Conservation (phyloP, 2,888 invertebrate species). For the Opisthograptis luteolata region DNA sequence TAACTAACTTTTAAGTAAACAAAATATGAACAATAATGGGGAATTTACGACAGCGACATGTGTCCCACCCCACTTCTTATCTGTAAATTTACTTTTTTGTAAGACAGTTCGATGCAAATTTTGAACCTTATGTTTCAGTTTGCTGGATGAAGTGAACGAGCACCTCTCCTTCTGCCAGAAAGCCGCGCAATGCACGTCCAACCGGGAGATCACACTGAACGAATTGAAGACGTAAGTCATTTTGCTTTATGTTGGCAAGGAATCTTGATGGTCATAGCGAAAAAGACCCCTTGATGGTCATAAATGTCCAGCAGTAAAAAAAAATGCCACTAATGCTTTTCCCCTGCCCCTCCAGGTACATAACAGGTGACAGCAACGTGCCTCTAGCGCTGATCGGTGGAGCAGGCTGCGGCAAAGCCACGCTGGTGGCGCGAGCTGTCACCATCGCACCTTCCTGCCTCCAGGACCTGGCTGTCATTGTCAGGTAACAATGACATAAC, state of each 20-base stretch:
- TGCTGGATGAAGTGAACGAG: slow-evolving; percentile 88
- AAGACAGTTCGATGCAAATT: too few species aligned
- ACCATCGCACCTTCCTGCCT: slow-evolving; percentile 86
- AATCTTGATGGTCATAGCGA: too few species aligned
- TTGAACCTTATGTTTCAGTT: too few species aligned
- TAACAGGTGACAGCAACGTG: slow-evolving; percentile 83
- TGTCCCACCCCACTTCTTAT: background rate
- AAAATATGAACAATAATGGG: too few species aligned
- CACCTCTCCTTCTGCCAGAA: slow-evolving; percentile 89
- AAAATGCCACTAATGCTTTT: too few species aligned
- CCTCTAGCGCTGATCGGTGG: slow-evolving; percentile 91
- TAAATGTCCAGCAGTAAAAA: too few species aligned
- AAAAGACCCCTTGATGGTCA: too few species aligned
- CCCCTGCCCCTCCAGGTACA: slow-evolving; percentile 78
- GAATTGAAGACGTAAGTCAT: slow-evolving; percentile 88
- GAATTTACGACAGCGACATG: too few species aligned
- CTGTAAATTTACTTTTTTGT: background rate
- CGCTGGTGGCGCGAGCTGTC: slow-evolving; percentile 89
- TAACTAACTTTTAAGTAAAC: too few species aligned
- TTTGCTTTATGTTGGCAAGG: too few species aligned
- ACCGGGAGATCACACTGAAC: slow-evolving; percentile 87
- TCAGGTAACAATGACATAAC: slow-evolving; percentile 83
- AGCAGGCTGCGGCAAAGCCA: slow-evolving; percentile 93
- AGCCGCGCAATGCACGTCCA: slow-evolving; percentile 88
- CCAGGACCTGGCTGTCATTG: slow-evolving; percentile 84